Percentiles rank a stretch among this genome's conserved stretches.
phyloP scores from a whole-genome alignment of 2,888 invertebrate species.

The Callyntrura guangdongensis region DNA sequence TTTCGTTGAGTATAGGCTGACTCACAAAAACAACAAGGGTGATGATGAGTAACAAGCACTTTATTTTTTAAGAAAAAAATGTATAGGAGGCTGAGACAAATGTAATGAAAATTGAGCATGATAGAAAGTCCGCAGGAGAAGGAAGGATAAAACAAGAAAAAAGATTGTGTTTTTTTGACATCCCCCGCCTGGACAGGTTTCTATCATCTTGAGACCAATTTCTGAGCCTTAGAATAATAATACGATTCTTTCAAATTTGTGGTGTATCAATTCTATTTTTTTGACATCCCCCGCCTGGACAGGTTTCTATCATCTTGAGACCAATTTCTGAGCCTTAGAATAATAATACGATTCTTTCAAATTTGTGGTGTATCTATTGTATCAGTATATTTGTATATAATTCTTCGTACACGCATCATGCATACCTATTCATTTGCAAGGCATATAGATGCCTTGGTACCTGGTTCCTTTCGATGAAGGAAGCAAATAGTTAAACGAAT shows the following conservation, averaged over 20 bases:
- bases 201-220: constrained; percentile 62
- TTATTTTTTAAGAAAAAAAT: not conserved
- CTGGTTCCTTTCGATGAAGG: constrained; percentile 8
- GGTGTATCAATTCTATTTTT: no score
- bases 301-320: constrained; percentile 64
- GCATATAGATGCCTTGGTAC: constrained; percentile 33
- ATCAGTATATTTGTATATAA: not conserved
- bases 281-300: constrained; percentile 73
- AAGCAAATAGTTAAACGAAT: constrained; percentile 27
- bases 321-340: constrained; percentile 40
- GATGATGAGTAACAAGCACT: constrained; percentile 14
- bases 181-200: constrained; percentile 73
- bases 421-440: not conserved
- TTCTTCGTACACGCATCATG: no score
- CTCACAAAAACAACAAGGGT: constrained; percentile 45
- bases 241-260: constrained; percentile 35
- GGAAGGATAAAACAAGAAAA: constrained; percentile 30
- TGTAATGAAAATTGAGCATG: constrained; percentile 61
- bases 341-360: constrained; percentile 31
- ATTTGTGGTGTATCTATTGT: constrained; percentile 54
- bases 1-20: constrained; percentile 7
- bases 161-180: constrained; percentile 62
- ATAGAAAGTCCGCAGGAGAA: constrained; percentile 48
- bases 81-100: constrained; percentile 23
- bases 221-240: not conserved